Conservation (phyloP, 1,140 invertebrate species). For the Bathynomus jamesi region DNA sequence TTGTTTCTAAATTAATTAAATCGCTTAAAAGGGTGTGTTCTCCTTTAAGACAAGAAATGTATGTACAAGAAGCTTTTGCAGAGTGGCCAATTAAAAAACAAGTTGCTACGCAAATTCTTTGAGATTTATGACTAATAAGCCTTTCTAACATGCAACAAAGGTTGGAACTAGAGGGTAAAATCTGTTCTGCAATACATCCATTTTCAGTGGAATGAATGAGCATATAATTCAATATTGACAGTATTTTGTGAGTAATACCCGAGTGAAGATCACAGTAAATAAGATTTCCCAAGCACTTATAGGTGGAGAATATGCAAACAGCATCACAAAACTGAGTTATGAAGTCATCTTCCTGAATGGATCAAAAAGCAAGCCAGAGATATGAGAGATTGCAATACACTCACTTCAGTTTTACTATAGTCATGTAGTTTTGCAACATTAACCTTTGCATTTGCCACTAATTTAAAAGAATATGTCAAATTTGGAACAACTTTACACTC, state of each 20-base stretch:
- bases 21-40: conserved; percentile 33
- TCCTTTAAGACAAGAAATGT: conserved; percentile 14
- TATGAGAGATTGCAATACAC: conserved; percentile 57
- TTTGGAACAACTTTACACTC: conserved; percentile 42
- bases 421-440: conserved; percentile 25
- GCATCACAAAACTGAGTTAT: conserved; percentile 68
- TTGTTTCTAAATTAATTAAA: conserved; percentile 33
- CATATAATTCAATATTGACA: conserved; percentile 65
- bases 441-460: conserved; percentile 36
- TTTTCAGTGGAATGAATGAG: conserved; percentile 64
- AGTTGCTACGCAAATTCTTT: background rate
- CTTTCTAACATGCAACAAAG: background rate
- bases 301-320: conserved; percentile 54
- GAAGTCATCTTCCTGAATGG: conserved; percentile 57
- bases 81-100: conserved; percentile 24
- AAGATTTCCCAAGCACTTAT: conserved; percentile 45
- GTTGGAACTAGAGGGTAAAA: conserved; percentile 44
- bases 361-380: conserved; percentile 63
- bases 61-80: conserved; percentile 21
- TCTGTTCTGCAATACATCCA: conserved; percentile 60
- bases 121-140: background rate
- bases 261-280: conserved; percentile 52
- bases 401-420: conserved; percentile 49
- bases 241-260: conserved; percentile 55
- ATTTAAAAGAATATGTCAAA: conserved; percentile 40